phyloP scores from a whole-genome alignment of 1,140 invertebrate genomes.

The Aphidius ervi region DNA sequence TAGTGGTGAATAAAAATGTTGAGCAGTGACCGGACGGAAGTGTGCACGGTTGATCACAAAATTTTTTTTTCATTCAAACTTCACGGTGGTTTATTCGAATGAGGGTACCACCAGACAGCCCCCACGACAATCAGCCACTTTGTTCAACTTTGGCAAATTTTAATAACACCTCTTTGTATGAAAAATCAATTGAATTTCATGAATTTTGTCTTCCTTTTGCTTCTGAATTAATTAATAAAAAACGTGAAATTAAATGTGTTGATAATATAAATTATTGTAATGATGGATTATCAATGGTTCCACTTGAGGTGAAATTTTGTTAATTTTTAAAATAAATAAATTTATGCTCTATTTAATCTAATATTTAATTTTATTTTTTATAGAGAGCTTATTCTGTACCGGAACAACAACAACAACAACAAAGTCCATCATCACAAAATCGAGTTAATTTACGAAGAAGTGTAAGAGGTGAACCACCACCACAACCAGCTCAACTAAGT shows the following conservation, averaged over 20 bases:
- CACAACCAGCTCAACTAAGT: conserved; percentile 43
- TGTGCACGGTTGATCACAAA: too few relatives aligned
- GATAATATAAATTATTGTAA: conserved; percentile 16
- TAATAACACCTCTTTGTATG: too few relatives aligned
- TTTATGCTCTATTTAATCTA: not conserved
- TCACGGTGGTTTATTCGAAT: not conserved
- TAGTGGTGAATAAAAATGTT: too few relatives aligned
- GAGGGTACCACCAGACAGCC: not conserved
- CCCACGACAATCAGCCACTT: not conserved
- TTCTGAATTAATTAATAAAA: not conserved
- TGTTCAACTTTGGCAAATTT: not conserved
- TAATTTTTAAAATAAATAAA: too few relatives aligned
- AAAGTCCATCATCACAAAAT: conserved; percentile 48
- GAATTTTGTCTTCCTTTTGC: conserved; percentile 4
- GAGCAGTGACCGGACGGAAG: too few relatives aligned
- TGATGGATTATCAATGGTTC: conserved; percentile 35
- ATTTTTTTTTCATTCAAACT: not conserved
- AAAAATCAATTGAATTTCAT: not conserved
- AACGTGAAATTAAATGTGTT: not conserved
- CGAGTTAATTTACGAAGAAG: conserved; percentile 46
- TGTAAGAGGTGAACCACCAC: conserved; percentile 46
- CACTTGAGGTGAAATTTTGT: conserved; percentile 30
- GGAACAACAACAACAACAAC: conserved; percentile 30
- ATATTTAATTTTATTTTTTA: conserved; percentile 26
- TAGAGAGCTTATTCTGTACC: conserved; percentile 48